phyloP scores from a whole-genome alignment of 2,888 invertebrate genomes.

The Agonopterix arenella region DNA sequence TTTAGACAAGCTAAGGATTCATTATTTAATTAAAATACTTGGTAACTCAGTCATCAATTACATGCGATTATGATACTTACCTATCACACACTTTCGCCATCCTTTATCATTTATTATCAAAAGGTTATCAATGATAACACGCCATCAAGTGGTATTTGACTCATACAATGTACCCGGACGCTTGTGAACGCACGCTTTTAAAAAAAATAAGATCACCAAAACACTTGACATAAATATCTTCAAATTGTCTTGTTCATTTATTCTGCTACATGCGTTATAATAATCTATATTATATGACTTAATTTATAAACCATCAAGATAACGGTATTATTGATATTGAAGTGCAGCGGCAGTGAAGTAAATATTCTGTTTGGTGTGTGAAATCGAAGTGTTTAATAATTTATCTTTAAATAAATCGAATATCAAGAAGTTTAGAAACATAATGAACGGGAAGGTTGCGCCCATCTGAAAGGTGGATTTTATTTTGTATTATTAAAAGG shows the following conservation, averaged over 20 bases:
- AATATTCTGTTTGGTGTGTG: background rate
- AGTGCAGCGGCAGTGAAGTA: conserved; percentile 8
- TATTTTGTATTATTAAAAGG: too few species aligned
- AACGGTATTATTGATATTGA: conserved; percentile 1
- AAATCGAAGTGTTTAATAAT: background rate
- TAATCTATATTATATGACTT: too few species aligned
- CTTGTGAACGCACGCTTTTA: conserved; percentile 35
- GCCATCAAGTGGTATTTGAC: conserved; percentile 45
- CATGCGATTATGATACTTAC: conserved; percentile 8
- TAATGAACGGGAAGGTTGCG: too few species aligned
- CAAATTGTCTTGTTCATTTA: too few species aligned
- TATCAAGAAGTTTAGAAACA: too few species aligned
- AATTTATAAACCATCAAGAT: too few species aligned
- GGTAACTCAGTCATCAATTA: background rate
- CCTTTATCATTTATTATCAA: conserved; percentile 36
- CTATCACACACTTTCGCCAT: conserved; percentile 33
- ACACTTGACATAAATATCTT: too few species aligned
- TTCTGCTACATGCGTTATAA: too few species aligned
- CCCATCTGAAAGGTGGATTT: too few species aligned
- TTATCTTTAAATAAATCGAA: too few species aligned
- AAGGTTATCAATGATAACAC: conserved; percentile 59
- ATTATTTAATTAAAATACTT: too few species aligned
- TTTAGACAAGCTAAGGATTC: too few species aligned
- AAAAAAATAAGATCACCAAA: conserved; percentile 4
- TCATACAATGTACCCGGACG: conserved; percentile 51